Evolutionary conservation across 2,888 invertebrate species (phyloP).

Genomic region (Zaprionus lineosus): DNA sequence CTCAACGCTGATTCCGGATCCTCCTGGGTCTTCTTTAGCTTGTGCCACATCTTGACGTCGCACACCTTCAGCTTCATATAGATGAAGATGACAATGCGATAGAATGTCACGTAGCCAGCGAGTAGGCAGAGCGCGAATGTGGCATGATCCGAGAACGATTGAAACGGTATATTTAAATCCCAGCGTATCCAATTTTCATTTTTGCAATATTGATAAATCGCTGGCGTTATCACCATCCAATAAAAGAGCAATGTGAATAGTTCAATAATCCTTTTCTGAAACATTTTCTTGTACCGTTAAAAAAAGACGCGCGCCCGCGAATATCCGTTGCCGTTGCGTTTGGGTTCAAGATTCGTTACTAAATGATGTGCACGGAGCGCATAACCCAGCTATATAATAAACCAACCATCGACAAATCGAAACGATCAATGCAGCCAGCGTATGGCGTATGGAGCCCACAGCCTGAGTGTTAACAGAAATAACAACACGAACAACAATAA

Average conservation of each 20-base stretch:
- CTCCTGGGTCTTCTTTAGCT: constrained; percentile 52
- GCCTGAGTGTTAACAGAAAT: too few species aligned
- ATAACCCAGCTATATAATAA: constrained; percentile 59
- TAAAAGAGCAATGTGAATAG: constrained; percentile 60
- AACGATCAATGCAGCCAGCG: constrained; percentile 48
- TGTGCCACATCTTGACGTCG: constrained; percentile 65
- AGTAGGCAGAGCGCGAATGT: constrained; percentile 53
- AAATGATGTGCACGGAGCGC: constrained; percentile 65
- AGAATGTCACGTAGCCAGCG: constrained; percentile 58
- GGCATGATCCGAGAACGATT: constrained; percentile 51
- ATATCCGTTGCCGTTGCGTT: constrained; percentile 34
- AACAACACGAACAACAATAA: too few species aligned
- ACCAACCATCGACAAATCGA: constrained; percentile 35
- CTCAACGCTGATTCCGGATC: constrained; percentile 57
- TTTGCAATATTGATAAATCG: constrained; percentile 56
- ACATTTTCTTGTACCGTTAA: constrained; percentile 45
- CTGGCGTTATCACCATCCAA: constrained; percentile 64
- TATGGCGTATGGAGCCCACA: not conserved
- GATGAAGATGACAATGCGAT: constrained; percentile 57
- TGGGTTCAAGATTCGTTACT: constrained; percentile 62
- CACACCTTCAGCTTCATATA: constrained; percentile 64
- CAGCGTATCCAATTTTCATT: constrained; percentile 44
- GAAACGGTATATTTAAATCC: constrained; percentile 54
- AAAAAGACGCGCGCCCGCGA: constrained; percentile 22
- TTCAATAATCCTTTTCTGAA: constrained; percentile 71